Conservation (phyloP, 2,113 vertebrate genomes). For the Thomomys bottae region DNA sequence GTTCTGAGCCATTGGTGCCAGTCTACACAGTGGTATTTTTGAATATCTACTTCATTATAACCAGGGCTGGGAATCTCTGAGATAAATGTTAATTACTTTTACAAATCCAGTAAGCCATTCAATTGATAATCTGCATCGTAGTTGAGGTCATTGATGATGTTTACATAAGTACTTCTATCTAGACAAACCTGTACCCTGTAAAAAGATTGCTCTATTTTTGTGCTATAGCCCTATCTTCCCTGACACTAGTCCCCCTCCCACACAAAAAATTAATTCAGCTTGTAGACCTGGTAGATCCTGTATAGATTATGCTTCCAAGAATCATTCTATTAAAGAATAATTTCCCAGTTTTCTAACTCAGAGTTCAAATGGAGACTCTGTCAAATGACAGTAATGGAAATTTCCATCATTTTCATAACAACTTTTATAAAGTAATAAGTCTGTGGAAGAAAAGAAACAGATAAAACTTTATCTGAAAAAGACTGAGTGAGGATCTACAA, state of each 20-base stretch:
- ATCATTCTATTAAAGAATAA: background rate
- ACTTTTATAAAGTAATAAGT: background rate
- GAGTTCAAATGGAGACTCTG: background rate
- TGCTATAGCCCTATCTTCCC: too few species aligned
- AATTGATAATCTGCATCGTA: too few species aligned
- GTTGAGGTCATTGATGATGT: too few species aligned
- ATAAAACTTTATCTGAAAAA: background rate
- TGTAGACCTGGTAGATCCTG: background rate
- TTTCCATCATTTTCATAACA: background rate
- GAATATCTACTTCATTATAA: too few species aligned
- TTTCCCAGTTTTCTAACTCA: background rate
- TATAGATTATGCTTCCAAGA: background rate
- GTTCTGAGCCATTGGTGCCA: background rate
- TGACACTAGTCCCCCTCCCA: too few species aligned
- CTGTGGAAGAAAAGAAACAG: background rate
- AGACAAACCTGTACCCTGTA: background rate
- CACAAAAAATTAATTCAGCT: too few species aligned
- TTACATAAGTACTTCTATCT: accelerated
- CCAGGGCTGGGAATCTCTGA: too few species aligned
- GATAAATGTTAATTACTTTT: too few species aligned
- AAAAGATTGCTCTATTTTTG: background rate
- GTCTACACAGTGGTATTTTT: too few species aligned
- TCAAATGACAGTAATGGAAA: background rate
- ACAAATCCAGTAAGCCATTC: too few species aligned
- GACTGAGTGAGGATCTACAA: background rate